These are phyloP conservation scores for Papilio polyxenes DNA, from an alignment of 1,140 invertebrate genomes.

Conservation along the genomic window DNA sequence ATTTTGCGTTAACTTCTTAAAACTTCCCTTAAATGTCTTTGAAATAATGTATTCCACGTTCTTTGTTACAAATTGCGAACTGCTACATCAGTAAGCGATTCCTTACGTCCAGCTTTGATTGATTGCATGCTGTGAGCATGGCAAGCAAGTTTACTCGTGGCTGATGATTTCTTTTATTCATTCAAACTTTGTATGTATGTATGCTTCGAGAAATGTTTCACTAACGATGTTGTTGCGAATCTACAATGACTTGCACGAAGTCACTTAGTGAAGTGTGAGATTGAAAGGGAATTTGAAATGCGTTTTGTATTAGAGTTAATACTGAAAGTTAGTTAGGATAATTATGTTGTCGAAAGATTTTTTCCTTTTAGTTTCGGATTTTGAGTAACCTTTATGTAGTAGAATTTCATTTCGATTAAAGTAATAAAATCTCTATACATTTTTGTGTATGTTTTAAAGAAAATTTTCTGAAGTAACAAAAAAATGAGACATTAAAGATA, in stretches of 20 bases:
- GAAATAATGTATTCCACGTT: constrained; percentile 8
- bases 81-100: background rate
- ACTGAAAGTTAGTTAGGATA: too few species aligned
- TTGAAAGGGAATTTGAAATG: constrained; percentile 2
- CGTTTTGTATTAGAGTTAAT: too few species aligned
- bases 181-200: constrained; percentile 2
- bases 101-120: constrained; percentile 13
- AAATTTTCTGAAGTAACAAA: too few species aligned
- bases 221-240: constrained; percentile 33
- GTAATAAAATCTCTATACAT: too few species aligned
- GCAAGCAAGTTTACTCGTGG: background rate
- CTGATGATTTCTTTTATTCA: constrained; percentile 28
- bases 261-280: background rate
- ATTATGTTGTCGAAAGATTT: too few species aligned
- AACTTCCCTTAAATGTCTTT: background rate
- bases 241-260: constrained; percentile 16
- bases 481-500: background rate
- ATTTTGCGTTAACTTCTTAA: background rate
- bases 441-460: too few species aligned
- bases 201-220: constrained; percentile 24
- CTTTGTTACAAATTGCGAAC: constrained; percentile 15
- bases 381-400: too few species aligned
- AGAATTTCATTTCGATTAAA: too few species aligned
- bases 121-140: constrained; percentile 11
- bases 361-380: too few species aligned